Conservation (phyloP, 2,797 vertebrate species). For the Holocentrus rufus region DNA sequence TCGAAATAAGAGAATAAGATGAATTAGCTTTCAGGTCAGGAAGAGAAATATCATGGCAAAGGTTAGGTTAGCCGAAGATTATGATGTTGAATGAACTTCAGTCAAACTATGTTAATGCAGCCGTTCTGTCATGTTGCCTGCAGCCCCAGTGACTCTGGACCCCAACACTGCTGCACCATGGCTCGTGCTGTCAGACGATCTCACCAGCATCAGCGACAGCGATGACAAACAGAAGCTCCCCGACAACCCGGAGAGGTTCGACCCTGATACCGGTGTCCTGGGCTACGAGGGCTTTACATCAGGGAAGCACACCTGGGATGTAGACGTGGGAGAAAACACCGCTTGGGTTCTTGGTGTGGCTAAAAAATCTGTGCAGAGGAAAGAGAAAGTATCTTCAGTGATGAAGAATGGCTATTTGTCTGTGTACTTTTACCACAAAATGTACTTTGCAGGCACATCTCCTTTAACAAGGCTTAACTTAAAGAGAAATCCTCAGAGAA, state of each 20-base stretch:
- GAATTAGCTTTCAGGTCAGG: background rate
- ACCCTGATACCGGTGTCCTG: slow-evolving; percentile 74
- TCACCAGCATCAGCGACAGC: slow-evolving; percentile 72
- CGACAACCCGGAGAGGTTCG: slow-evolving; percentile 78
- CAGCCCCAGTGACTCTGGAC: slow-evolving; percentile 79
- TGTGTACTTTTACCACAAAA: slow-evolving; percentile 79
- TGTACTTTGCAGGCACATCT: slow-evolving; percentile 80
- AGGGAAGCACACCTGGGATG: slow-evolving; percentile 74
- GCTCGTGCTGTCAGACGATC: slow-evolving; percentile 78
- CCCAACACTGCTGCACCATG: slow-evolving; percentile 81
- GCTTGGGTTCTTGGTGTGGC: slow-evolving; percentile 81
- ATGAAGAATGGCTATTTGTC: slow-evolving; percentile 78
- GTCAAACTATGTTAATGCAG: background rate
- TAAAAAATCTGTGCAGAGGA: slow-evolving; percentile 70
- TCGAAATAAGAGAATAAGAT: background rate
- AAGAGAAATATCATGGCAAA: background rate
- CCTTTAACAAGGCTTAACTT: slow-evolving; percentile 72
- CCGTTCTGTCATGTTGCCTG: slow-evolving; percentile 28
- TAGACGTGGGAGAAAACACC: slow-evolving; percentile 74
- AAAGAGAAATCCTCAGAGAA: slow-evolving; percentile 65
- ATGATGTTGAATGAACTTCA: slow-evolving; percentile 3
- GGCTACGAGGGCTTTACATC: slow-evolving; percentile 68
- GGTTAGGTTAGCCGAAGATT: background rate
- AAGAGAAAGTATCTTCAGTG: slow-evolving; percentile 76
- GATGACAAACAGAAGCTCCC: slow-evolving; percentile 74